A percentile compares a stretch with the other conserved stretches of the same genome.
Conservation (phyloP, 1,140 invertebrate species). For the Zaprionus capensis region DNA sequence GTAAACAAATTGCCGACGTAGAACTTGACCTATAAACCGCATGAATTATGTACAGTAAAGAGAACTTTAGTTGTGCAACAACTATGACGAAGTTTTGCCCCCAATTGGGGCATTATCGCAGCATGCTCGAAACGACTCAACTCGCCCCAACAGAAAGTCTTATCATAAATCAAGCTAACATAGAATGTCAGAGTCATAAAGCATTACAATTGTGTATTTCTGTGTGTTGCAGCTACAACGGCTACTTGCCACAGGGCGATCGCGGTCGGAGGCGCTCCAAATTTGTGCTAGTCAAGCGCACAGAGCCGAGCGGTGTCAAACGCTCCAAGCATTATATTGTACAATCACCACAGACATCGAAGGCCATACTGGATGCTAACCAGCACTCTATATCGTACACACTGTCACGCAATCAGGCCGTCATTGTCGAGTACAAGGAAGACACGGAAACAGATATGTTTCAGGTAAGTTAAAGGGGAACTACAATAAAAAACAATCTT, state of each 20-base stretch:
- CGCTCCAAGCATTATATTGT: slow-evolving; percentile 97
- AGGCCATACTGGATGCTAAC: slow-evolving; percentile 95
- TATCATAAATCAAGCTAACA: slow-evolving; percentile 56
- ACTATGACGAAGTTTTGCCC: slow-evolving; percentile 18
- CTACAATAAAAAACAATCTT: background rate
- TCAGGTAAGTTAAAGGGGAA: slow-evolving; percentile 88
- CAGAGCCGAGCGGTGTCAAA: slow-evolving; percentile 95
- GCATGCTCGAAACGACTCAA: background rate
- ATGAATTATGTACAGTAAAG: slow-evolving; percentile 32
- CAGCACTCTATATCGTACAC: slow-evolving; percentile 99
- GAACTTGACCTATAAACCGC: slow-evolving; percentile 76
- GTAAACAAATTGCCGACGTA: slow-evolving; percentile 58
- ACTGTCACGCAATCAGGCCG: slow-evolving; percentile 96
- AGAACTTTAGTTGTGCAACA: slow-evolving; percentile 48
- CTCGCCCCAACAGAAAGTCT: slow-evolving; percentile 3
- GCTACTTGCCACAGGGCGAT: slow-evolving; percentile 95
- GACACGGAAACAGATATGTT: slow-evolving; percentile 99
- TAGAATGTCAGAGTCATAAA: slow-evolving; percentile 18
- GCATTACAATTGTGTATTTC: slow-evolving; percentile 29
- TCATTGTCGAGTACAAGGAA: slow-evolving; percentile 98
- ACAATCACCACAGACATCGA: slow-evolving; percentile 93
- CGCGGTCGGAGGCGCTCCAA: slow-evolving; percentile 96
- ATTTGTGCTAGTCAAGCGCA: slow-evolving; percentile 94
- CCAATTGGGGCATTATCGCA: slow-evolving; percentile 18
- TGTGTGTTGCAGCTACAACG: slow-evolving; percentile 93